Evolutionary conservation across 1,140 invertebrate genomes (phyloP), one percentile per base, ranked within the genome.

Genomic region (Panulirus ornatus): DNA sequence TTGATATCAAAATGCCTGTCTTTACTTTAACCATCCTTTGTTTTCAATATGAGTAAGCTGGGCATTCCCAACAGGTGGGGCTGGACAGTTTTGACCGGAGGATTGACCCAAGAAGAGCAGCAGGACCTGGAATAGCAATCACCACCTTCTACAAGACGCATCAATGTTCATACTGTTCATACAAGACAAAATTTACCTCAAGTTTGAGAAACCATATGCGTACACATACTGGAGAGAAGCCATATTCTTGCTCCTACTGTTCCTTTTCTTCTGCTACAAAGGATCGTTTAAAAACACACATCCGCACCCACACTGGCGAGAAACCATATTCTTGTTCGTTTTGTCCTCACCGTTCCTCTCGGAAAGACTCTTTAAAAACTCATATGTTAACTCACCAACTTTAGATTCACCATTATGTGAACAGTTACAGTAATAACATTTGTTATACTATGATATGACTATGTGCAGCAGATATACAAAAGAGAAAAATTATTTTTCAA

Each of bases 21-120:
- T 30, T 84, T 40, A 22, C n/a, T n/a, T 30, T 58, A 40, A 70
- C 66, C 34, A 38, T 71, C 38, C 36, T 54, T 58, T 40, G 40
- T 87, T 76, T 27, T n/a, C 44, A 51, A 51, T 63, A 19, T 87
- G 38, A 87, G 75, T 78, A 76, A 87, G 84, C 73, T 78, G 51
- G 73, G 71, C 84, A 47, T 87, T 87, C 73, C 84, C 84, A 87
- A 87, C 84, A 87, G 84, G 54, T 87, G 84, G 75, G 84, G 44
- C 73, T 87, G 84, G 84, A 54, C 71, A 78, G 73, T 54, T 30
- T 63, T 87, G 84, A 78, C 51, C 73, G 16, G 73, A 87, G 47
- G 84, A 34, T 58, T 78, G 51, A 66, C 54, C 82, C 36, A 42
- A 63, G 84, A 63, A 76, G n/a, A 47, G 47, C 36, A 22, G 3